Conservation (phyloP, 2,888 invertebrate species). For the Noctua comes region DNA sequence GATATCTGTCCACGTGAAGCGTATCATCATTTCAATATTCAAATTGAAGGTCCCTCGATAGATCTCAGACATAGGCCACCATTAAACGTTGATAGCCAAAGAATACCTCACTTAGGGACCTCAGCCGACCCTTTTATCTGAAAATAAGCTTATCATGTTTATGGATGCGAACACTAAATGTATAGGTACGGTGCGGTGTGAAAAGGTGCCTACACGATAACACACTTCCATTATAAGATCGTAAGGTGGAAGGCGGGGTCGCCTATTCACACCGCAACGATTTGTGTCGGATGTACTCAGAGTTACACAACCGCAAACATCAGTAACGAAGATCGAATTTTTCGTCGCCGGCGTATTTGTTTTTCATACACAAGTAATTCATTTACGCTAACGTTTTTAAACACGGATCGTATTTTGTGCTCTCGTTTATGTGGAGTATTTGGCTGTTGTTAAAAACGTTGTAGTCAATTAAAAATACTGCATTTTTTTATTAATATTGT, state of each 20-base stretch:
- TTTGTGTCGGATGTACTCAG: slow-evolving; percentile 65
- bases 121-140: slow-evolving; percentile 87
- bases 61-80: slow-evolving; percentile 85
- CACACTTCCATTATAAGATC: slow-evolving; percentile 80
- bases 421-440: slow-evolving; percentile 6
- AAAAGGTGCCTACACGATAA: slow-evolving; percentile 80
- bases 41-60: slow-evolving; percentile 85
- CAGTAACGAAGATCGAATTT: slow-evolving; percentile 60
- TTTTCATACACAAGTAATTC: slow-evolving; percentile 27
- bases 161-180: slow-evolving; percentile 83
- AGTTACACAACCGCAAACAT: slow-evolving; percentile 58
- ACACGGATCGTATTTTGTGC: slow-evolving; percentile 10
- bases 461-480: slow-evolving; percentile 28
- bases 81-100: slow-evolving; percentile 87
- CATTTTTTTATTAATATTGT: slow-evolving; percentile 4
- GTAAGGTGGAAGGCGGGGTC: slow-evolving; percentile 72
- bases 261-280: slow-evolving; percentile 70
- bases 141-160: slow-evolving; percentile 89
- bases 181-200: slow-evolving; percentile 78
- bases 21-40: slow-evolving; percentile 85
- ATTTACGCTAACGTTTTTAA: slow-evolving; percentile 37
- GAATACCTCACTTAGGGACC: slow-evolving; percentile 87
- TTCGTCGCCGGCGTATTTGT: slow-evolving; percentile 37
- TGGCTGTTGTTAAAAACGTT: slow-evolving; percentile 3
- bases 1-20: slow-evolving; percentile 72